Base-by-base conservation (phyloP, 2,888 invertebrate species). In the Morpho helenor region DNA sequence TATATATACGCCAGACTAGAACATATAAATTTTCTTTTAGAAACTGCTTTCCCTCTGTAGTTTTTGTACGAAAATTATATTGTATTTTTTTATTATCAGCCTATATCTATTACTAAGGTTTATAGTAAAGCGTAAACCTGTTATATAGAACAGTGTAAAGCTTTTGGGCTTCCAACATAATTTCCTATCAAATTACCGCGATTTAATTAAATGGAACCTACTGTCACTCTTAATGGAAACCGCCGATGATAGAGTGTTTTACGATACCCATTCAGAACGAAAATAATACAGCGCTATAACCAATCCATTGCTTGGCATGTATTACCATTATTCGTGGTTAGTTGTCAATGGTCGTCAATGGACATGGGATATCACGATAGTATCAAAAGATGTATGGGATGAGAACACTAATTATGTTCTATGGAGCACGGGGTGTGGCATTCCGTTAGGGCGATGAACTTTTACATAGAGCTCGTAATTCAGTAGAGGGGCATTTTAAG, bases 341-440 rank as follows among this genome's bases (percentile, higher is more conserved):
- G 52, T 49, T 50, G 63, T 60, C 49, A 56, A 51, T 52, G 50
- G 42, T 59, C 57, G 65, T 69, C 83, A 75, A 80, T 84, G 81
- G 75, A 77, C 66, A 70, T 63, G 70, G 68, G 70, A 73, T 68
- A 69, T 61, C 61, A 71, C 70, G 75, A 76, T 77, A 71, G 65
- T 73, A 75, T 79, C 73, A 53, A 69, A 69, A 72, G 73, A 71
- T 73, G 73, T 74, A 73, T 75, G 76, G 77, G 85, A 80, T 78
- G 82, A 80, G 82, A 82, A 77, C 79, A 80, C 87, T 87, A 88
- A 89, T 89, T 89, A 88, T 82, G 82, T 81, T 82, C 84, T 84
- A 83, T 82, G 82, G 82, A 76, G 80, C 78, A 77, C 77, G 76
- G 75, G 79, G 82, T 78, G 82, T 80, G 79, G 84, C 86, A 87